A percentile compares a stretch with the other conserved stretches of the same genome.
Conservation (phyloP, 92 coral and sea anemone species). For the Zoanthus solanderi region DNA sequence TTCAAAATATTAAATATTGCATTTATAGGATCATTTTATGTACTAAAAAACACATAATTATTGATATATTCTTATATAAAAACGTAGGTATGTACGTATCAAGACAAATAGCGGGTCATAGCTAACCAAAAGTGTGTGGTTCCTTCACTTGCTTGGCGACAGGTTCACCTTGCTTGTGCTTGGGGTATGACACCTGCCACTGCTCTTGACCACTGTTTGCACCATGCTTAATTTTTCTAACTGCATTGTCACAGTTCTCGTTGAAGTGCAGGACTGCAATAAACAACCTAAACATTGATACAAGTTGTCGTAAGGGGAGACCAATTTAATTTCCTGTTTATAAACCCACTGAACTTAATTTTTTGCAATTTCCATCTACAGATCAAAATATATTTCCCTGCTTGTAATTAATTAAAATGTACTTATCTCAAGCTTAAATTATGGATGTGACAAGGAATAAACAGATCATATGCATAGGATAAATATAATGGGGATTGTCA, state of each 20-base stretch:
- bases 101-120: not conserved
- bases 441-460: not conserved
- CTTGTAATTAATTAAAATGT: not conserved
- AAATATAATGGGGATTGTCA: not conserved
- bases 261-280: constrained; percentile 20
- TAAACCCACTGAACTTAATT: not conserved
- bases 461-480: not conserved
- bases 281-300: not conserved
- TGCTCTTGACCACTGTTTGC: not conserved
- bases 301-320: not conserved
- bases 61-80: not conserved
- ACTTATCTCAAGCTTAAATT: not conserved
- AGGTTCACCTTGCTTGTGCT: constrained; percentile 14
- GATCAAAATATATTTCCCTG: not conserved
- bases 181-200: constrained; percentile 17
- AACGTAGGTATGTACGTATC: not conserved
- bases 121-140: constrained; percentile 2
- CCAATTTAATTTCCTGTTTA: not conserved
- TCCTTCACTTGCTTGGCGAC: constrained; percentile 22
- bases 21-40: not conserved
- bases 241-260: constrained; percentile 30
- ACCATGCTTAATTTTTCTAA: not conserved
- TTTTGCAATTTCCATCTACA: not conserved
- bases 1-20: not conserved
- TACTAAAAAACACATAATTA: not conserved